Evolutionary conservation across 2,888 invertebrate genomes (phyloP).

Genomic region (Tridacna crocea): DNA sequence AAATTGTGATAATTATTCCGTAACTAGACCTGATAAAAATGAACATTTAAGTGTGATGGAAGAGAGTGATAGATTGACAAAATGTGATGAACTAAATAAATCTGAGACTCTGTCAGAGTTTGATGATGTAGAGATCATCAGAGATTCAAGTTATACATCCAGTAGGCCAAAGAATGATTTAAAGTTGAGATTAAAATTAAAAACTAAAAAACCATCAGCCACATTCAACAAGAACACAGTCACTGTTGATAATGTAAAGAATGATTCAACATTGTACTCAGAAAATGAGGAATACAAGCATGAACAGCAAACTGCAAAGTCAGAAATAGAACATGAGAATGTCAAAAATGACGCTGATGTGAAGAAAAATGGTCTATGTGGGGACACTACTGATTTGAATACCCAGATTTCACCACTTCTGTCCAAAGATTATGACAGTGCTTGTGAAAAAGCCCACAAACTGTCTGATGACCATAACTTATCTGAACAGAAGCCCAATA

Average conservation of each 20-base stretch:
- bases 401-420: neutral
- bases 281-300: neutral
- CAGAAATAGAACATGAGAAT: neutral
- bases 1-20: neutral
- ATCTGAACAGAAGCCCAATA: neutral
- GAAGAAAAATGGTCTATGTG: neutral
- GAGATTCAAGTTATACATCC: constrained; percentile 5
- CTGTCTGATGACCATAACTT: neutral
- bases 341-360: neutral
- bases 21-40: neutral
- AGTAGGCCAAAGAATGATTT: constrained; percentile 17
- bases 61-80: constrained; percentile 46
- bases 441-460: neutral
- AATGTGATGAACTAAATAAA: constrained; percentile 14
- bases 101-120: neutral
- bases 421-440: neutral
- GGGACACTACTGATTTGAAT: neutral
- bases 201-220: constrained; percentile 11
- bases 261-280: neutral
- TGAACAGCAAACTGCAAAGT: neutral
- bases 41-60: neutral
- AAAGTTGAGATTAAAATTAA: constrained; percentile 50
- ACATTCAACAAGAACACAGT: neutral
- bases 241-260: neutral
- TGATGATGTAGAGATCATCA: constrained; percentile 21